Evolutionary conservation across 2,113 vertebrate species (phyloP).

Genomic region (Caloenas nicobarica): DNA sequence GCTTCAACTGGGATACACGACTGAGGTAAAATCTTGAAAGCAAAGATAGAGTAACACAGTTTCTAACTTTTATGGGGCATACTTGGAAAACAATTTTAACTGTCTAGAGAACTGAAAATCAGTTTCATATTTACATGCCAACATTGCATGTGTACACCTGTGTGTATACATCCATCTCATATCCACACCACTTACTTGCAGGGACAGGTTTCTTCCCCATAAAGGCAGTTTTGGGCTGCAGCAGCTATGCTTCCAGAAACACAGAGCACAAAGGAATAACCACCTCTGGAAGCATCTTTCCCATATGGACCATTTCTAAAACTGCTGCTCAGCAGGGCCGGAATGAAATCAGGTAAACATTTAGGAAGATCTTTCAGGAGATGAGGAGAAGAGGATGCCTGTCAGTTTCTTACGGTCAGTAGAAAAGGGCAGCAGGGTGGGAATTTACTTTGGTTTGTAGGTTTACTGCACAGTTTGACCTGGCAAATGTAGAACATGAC

Average conservation of each 20-base stretch:
- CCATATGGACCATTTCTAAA: background rate
- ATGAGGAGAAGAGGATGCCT: background rate
- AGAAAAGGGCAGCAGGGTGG: background rate
- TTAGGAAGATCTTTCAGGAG: background rate
- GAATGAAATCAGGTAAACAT: background rate
- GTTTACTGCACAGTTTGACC: background rate
- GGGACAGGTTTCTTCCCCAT: background rate
- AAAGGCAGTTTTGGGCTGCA: background rate
- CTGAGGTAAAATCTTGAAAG: background rate
- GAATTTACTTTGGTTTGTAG: background rate
- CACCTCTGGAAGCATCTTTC: background rate
- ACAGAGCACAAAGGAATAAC: background rate
- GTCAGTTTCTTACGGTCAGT: background rate
- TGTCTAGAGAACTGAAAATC: background rate
- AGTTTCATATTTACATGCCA: background rate
- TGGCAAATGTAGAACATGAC: background rate
- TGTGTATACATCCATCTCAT: background rate
- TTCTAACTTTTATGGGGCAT: background rate
- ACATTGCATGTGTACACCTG: background rate
- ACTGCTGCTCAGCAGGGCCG: background rate
- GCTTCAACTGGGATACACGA: rapidly evolving
- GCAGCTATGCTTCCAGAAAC: background rate
- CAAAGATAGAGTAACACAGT: background rate
- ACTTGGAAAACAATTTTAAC: background rate
- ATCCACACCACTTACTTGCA: background rate